Conservation (phyloP, 2,888 invertebrate genomes). For the Dastarcus helophoroides region DNA sequence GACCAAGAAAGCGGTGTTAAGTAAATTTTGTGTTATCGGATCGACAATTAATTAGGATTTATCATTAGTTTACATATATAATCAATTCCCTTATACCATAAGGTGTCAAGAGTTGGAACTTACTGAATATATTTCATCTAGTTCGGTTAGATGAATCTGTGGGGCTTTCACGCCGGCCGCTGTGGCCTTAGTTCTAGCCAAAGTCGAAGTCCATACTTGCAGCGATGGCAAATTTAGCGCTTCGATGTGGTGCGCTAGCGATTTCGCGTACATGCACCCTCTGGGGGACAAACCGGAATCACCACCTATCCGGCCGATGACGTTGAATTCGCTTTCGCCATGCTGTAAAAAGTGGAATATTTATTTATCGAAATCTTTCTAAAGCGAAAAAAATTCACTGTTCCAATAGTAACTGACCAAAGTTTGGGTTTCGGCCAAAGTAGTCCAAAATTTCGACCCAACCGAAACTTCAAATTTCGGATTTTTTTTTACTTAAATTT, state of each 20-base stretch:
- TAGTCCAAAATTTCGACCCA: too few species aligned
- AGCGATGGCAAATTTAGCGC: constrained; percentile 57
- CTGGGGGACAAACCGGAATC: constrained; percentile 76
- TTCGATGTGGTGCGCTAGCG: constrained; percentile 60
- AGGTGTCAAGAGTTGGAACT: too few species aligned
- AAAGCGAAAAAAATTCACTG: too few species aligned
- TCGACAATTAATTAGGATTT: too few species aligned
- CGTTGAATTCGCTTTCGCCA: constrained; percentile 87
- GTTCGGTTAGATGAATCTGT: constrained; percentile 70
- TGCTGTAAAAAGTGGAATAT: constrained; percentile 47
- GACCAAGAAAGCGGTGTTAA: too few species aligned
- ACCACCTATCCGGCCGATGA: constrained; percentile 82
- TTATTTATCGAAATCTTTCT: neutral
- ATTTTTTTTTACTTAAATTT: too few species aligned
- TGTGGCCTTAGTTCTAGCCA: constrained; percentile 82
- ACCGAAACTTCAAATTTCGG: too few species aligned
- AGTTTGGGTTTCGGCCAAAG: too few species aligned
- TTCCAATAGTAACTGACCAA: too few species aligned
- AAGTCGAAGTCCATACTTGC: constrained; percentile 82
- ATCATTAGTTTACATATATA: too few species aligned
- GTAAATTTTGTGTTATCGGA: too few species aligned
- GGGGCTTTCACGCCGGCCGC: constrained; percentile 68
- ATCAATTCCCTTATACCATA: too few species aligned
- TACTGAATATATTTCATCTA: constrained; percentile 89
- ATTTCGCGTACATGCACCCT: constrained; percentile 66